Percentiles rank a stretch among this genome's conserved stretches.
Evolutionary conservation across 2,113 vertebrate genomes (phyloP).

Genomic region (Phrynosoma blainvillii): DNA sequence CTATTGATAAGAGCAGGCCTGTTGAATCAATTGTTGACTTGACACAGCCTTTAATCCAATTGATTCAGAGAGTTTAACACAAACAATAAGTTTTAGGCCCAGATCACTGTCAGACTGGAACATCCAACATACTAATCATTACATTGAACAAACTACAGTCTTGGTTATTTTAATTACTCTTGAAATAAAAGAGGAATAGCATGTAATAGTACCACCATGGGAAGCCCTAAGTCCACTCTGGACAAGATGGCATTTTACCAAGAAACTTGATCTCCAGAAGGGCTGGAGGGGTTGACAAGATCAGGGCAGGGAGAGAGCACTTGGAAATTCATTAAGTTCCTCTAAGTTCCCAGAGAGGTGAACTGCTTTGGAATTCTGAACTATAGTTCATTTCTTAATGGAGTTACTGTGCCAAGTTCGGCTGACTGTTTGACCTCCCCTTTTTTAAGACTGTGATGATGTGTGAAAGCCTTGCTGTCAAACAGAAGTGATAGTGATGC

Average conservation of each 20-base stretch:
- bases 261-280: background rate
- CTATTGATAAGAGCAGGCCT: background rate
- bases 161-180: background rate
- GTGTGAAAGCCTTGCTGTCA: conserved; percentile 33
- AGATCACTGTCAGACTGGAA: too few species aligned
- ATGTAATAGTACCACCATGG: too few species aligned
- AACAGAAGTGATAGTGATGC: conserved; percentile 31
- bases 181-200: background rate
- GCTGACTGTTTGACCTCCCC: conserved; percentile 13
- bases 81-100: too few species aligned
- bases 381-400: conserved; percentile 25
- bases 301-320: background rate
- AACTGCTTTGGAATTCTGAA: background rate
- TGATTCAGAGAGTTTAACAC: too few species aligned
- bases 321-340: background rate
- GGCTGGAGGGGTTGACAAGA: rapidly evolving
- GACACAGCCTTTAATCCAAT: too few species aligned
- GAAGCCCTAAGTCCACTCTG: background rate
- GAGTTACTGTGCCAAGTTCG: conserved; percentile 42
- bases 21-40: too few species aligned
- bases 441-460: conserved; percentile 48
- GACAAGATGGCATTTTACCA: background rate
- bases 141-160: background rate
- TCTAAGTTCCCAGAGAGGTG: background rate
- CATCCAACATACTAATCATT: background rate